Conservation (phyloP, 2,888 invertebrate species). For the Sinopyrophorus schimmeli region DNA sequence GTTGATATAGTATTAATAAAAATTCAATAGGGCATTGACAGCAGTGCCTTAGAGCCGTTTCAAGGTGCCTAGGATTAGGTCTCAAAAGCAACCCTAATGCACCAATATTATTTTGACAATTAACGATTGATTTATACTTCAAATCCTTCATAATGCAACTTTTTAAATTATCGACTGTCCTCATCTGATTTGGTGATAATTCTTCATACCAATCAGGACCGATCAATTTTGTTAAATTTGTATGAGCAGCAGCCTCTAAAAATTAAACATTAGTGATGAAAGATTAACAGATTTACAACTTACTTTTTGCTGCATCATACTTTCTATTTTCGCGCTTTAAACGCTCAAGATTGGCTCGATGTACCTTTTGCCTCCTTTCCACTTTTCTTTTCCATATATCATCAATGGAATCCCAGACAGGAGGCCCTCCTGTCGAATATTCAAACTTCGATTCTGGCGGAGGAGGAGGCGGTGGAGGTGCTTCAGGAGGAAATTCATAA, state of each 20-base stretch:
- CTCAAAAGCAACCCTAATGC: conserved; percentile 45
- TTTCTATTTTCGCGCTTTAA: conserved; percentile 4
- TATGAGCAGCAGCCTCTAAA: conserved; percentile 34
- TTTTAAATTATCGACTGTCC: conserved; percentile 42
- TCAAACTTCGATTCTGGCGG: conserved; percentile 7
- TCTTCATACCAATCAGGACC: conserved; percentile 54
- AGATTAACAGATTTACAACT: neutral
- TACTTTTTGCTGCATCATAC: conserved; percentile 8
- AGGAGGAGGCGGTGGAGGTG: conserved; percentile 9
- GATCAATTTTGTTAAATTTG: conserved; percentile 31
- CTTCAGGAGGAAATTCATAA: conserved; percentile 16
- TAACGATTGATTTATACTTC: conserved; percentile 35
- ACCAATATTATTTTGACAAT: conserved; percentile 44
- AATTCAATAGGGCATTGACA: conserved; percentile 50
- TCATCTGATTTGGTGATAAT: conserved; percentile 47
- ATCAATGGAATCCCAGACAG: conserved; percentile 44
- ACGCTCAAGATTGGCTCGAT: neutral
- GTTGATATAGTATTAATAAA: conserved; percentile 49
- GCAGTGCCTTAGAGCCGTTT: conserved; percentile 45
- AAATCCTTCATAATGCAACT: conserved; percentile 41
- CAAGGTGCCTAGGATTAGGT: conserved; percentile 41
- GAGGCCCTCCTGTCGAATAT: conserved; percentile 39
- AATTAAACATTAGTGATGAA: conserved; percentile 4
- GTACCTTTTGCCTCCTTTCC: conserved; percentile 30
- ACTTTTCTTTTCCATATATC: conserved; percentile 38